These are phyloP conservation scores for Thermophis baileyi DNA, from an alignment of 2,113 vertebrate genomes.

Conservation along the genomic window DNA sequence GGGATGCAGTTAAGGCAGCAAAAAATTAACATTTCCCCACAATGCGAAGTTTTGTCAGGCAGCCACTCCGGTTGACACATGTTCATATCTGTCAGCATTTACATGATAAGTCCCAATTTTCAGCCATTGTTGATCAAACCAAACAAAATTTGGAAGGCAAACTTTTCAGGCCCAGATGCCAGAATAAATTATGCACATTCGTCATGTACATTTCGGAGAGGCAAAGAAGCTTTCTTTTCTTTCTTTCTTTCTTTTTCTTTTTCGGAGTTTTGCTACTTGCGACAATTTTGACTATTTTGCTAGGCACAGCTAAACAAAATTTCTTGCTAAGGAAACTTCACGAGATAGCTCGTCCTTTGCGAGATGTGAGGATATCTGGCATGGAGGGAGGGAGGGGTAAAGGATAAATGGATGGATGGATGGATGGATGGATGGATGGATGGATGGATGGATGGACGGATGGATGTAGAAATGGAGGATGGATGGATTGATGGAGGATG, in stretches of 20 bases:
- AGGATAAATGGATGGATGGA: too few species aligned
- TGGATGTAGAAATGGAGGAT: too few species aligned
- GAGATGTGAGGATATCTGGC: not conserved
- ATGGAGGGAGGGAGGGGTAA: too few species aligned
- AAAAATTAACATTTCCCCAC: conserved; percentile 55
- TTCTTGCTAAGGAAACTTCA: conserved; percentile 47
- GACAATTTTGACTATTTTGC: conserved; percentile 46
- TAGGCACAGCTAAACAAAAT: conserved; percentile 58
- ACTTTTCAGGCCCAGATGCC: conserved; percentile 70
- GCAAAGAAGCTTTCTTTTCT: conserved; percentile 42
- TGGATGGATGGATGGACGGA: too few species aligned
- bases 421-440: too few species aligned
- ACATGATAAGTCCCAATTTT: conserved; percentile 71
- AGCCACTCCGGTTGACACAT: conserved; percentile 61
- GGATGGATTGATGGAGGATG: not conserved
- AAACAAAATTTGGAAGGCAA: conserved; percentile 70
- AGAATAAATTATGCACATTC: conserved; percentile 72
- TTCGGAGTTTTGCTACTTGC: conserved; percentile 46
- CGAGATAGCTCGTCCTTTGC: conserved; percentile 9
- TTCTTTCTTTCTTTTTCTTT: conserved; percentile 1
- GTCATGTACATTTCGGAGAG: conserved; percentile 65
- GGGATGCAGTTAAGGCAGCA: conserved; percentile 52
- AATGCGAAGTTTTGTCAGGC: conserved; percentile 72
- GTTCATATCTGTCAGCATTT: conserved; percentile 69
- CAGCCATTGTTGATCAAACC: conserved; percentile 67